Conservation (phyloP, 2,113 vertebrate species). For the Podocnemis expansa region DNA sequence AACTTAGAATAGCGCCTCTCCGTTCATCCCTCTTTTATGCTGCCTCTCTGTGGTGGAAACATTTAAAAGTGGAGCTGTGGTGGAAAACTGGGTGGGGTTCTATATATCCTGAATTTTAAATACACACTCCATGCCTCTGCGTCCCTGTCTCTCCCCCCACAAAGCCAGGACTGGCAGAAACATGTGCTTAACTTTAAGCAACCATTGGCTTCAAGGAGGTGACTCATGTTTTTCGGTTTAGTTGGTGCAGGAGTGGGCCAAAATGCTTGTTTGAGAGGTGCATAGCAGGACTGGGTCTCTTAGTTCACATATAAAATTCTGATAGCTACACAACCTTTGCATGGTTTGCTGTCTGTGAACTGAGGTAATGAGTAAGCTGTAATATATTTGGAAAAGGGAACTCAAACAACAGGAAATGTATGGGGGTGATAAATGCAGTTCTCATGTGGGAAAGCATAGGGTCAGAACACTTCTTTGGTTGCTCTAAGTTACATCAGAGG, state of each 20-base stretch:
- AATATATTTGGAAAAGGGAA: neutral
- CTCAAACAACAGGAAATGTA: neutral
- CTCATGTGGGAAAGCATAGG: neutral
- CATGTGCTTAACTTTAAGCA: neutral
- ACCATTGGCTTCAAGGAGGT: neutral
- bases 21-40: neutral
- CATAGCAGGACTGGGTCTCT: neutral
- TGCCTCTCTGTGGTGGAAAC: accelerated
- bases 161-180: accelerated
- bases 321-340: too few relatives aligned
- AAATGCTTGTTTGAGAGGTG: neutral
- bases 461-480: neutral
- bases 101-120: accelerated
- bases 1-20: neutral
- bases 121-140: neutral
- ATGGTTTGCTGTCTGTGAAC: too few relatives aligned
- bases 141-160: neutral
- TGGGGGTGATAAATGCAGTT: neutral
- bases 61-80: neutral
- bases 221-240: neutral
- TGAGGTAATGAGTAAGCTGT: neutral
- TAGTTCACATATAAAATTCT: neutral
- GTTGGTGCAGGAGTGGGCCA: neutral
- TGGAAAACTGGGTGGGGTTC: accelerated
- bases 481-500: neutral